Conservation (phyloP, 2,888 invertebrate genomes). For the Agrochola lychnidis region DNA sequence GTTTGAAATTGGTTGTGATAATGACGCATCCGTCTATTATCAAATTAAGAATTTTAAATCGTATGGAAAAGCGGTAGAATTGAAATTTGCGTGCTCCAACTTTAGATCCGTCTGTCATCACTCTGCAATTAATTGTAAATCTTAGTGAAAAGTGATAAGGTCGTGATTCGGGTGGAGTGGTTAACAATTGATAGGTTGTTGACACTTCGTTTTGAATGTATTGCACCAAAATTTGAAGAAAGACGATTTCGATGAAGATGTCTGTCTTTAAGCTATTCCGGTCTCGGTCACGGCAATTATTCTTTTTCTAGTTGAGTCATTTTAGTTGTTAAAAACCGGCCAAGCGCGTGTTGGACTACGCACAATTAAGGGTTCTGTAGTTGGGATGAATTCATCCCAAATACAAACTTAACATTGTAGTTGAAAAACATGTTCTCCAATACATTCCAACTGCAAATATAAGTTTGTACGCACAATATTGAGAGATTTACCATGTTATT, state of each 20-base stretch:
- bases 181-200: constrained; percentile 61
- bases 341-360: too few relatives aligned
- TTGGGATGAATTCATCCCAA: too few relatives aligned
- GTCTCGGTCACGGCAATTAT: constrained; percentile 24
- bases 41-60: constrained; percentile 31
- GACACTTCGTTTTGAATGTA: constrained; percentile 55
- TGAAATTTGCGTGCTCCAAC: constrained; percentile 11
- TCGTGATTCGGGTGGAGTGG: constrained; percentile 24
- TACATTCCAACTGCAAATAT: too few relatives aligned
- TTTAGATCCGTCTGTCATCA: constrained; percentile 10
- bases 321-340: not conserved
- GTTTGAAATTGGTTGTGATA: not conserved
- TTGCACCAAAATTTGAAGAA: constrained; percentile 30
- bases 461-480: too few relatives aligned
- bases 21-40: not conserved
- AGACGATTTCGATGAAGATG: constrained; percentile 37
- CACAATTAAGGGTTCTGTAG: too few relatives aligned
- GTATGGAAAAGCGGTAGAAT: constrained; percentile 40
- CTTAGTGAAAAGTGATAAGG: constrained; percentile 44
- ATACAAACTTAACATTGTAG: too few relatives aligned
- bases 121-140: constrained; percentile 27
- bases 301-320: constrained; percentile 6
- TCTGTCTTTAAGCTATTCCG: constrained; percentile 35
- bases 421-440: too few relatives aligned
- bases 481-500: too few relatives aligned